These are phyloP conservation scores for Prunella strophiata DNA, from an alignment of 2,797 vertebrate genomes.

Conservation along the genomic window DNA sequence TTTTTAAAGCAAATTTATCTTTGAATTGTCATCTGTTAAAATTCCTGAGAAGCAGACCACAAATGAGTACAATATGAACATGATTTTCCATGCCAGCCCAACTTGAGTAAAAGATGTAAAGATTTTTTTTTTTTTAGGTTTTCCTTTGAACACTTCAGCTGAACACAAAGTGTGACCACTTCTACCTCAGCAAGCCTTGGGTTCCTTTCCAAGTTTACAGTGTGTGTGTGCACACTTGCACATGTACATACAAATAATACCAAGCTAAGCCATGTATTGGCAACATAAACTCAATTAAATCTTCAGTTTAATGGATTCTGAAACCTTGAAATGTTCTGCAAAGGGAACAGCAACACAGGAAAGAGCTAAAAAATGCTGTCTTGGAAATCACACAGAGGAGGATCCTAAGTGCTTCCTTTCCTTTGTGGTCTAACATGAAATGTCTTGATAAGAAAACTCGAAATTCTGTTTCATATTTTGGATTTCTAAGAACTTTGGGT, in stretches of 20 bases:
- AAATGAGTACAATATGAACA: conserved; percentile 64
- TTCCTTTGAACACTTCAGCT: conserved; percentile 27
- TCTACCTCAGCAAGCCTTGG: neutral
- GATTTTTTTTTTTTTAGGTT: neutral
- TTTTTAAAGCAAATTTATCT: conserved; percentile 72
- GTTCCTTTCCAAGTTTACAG: neutral
- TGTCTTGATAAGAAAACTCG: neutral
- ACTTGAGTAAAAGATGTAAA: conserved; percentile 29
- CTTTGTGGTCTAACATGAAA: neutral
- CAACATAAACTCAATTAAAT: conserved; percentile 3
- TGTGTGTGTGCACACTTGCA: neutral
- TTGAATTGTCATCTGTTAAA: conserved; percentile 70
- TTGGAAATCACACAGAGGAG: neutral
- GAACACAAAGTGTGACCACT: neutral
- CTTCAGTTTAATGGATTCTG: neutral
- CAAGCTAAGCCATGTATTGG: neutral
- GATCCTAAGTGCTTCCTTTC: neutral
- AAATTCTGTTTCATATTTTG: neutral
- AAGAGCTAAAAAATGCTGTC: neutral
- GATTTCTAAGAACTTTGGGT: neutral
- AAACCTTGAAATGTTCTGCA: neutral
- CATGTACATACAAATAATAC: neutral
- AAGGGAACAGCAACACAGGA: neutral
- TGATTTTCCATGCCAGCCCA: conserved; percentile 41
- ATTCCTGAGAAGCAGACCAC: conserved; percentile 64